Evolutionary conservation across 2,797 vertebrate species (phyloP).

Genomic region (Lepilemur septentrionalis): DNA sequence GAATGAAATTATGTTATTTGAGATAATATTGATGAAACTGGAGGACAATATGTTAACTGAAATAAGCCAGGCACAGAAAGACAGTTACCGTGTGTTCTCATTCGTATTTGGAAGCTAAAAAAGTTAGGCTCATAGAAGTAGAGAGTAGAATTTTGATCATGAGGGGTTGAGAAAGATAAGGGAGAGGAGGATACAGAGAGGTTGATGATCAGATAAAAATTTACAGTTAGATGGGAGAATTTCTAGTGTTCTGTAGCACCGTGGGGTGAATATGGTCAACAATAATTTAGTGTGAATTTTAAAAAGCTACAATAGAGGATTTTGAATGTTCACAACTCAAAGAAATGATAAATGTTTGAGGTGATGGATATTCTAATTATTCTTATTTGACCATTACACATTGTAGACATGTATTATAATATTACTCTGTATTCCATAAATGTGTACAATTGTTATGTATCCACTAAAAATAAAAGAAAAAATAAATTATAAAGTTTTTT

Average conservation of each 20-base stretch:
- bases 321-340: background rate
- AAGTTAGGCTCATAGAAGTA: background rate
- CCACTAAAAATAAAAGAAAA: background rate
- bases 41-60: background rate
- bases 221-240: background rate
- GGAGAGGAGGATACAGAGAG: background rate
- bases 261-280: background rate
- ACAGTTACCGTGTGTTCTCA: background rate
- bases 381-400: background rate
- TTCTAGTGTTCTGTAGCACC: background rate
- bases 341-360: background rate
- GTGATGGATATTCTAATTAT: background rate
- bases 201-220: background rate
- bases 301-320: background rate
- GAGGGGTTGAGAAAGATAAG: background rate
- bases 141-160: background rate
- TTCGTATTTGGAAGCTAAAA: background rate
- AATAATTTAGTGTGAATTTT: background rate
- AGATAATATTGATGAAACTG: background rate
- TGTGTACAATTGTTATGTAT: background rate
- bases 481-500: background rate
- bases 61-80: background rate
- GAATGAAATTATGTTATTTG: background rate
- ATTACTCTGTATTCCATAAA: background rate
- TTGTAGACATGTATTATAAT: background rate